phyloP scores from a whole-genome alignment of 2,888 invertebrate genomes.

The Drosophila greeni region DNA sequence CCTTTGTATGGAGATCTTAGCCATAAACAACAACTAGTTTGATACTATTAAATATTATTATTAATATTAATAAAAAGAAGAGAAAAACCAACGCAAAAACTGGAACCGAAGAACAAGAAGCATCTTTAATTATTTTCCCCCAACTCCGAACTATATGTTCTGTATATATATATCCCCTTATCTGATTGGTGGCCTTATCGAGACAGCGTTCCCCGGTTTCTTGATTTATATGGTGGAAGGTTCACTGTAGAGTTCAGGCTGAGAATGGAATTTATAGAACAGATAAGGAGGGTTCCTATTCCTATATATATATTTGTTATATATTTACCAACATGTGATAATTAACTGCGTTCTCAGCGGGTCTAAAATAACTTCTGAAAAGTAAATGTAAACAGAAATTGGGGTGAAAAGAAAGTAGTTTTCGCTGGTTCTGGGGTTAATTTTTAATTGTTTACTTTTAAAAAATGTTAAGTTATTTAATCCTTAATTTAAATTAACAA shows the following conservation, averaged over 20 bases:
- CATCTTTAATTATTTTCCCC: conserved; percentile 9
- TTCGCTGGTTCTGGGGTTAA: not conserved
- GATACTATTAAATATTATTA: conserved; percentile 41
- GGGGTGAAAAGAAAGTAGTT: not conserved
- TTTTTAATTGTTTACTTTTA: not conserved
- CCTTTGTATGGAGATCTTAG: conserved; percentile 28
- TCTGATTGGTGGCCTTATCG: conserved; percentile 28
- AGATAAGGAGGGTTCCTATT: conserved; percentile 20
- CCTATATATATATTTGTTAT: not conserved
- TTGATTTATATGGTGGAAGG: conserved; percentile 30
- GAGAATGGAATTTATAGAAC: conserved; percentile 31
- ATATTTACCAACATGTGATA: conserved; percentile 17
- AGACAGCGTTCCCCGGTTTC: conserved; percentile 14
- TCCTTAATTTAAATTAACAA: too few relatives aligned
- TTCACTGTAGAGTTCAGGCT: conserved; percentile 25
- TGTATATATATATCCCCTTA: not conserved
- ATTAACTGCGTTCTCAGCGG: conserved; percentile 10
- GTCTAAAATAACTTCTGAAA: not conserved
- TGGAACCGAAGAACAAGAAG: conserved; percentile 40
- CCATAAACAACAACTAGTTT: conserved; percentile 35
- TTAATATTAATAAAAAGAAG: conserved; percentile 19
- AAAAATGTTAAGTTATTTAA: not conserved
- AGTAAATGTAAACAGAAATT: not conserved
- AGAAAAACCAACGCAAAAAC: conserved; percentile 28
- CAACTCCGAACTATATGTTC: not conserved